phyloP scores from a whole-genome alignment of 2,797 vertebrate species.

The Argyrosomus regius region DNA sequence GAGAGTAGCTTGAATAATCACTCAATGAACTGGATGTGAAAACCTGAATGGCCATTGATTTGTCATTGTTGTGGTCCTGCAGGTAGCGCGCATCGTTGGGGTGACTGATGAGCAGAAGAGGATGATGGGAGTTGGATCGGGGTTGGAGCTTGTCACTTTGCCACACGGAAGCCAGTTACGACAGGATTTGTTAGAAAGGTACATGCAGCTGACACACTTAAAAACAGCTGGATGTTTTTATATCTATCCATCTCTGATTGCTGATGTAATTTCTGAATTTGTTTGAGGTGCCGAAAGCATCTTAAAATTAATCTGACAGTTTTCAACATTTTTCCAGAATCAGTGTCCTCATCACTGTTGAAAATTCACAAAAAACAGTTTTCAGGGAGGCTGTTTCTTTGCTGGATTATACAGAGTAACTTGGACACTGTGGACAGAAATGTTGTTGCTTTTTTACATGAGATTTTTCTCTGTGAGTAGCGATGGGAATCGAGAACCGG shows the following conservation, averaged over 20 bases:
- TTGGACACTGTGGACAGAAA: not conserved
- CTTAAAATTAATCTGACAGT: not conserved
- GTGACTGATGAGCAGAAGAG: constrained; percentile 86
- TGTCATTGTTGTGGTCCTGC: constrained; percentile 13
- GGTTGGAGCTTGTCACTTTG: constrained; percentile 90
- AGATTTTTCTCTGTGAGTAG: not conserved
- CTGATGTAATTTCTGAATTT: not conserved
- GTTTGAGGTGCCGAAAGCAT: not conserved
- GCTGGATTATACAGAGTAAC: not conserved
- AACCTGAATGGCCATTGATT: not conserved
- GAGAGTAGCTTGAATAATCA: constrained; percentile 1
- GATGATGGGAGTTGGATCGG: constrained; percentile 89
- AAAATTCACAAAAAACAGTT: not conserved
- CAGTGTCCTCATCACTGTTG: not conserved
- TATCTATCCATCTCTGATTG: not conserved
- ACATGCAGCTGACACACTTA: not conserved
- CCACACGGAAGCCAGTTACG: constrained; percentile 90
- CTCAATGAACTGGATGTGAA: not conserved
- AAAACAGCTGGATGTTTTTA: not conserved
- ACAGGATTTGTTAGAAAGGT: constrained; percentile 91
- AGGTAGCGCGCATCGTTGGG: constrained; percentile 87
- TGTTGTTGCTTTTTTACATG: not conserved
- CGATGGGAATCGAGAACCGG: too few species aligned
- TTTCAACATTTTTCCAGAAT: not conserved
- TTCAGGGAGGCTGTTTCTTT: not conserved